phyloP scores from a whole-genome alignment of 64 coral and sea anemone genomes.

The Montipora sp. region DNA sequence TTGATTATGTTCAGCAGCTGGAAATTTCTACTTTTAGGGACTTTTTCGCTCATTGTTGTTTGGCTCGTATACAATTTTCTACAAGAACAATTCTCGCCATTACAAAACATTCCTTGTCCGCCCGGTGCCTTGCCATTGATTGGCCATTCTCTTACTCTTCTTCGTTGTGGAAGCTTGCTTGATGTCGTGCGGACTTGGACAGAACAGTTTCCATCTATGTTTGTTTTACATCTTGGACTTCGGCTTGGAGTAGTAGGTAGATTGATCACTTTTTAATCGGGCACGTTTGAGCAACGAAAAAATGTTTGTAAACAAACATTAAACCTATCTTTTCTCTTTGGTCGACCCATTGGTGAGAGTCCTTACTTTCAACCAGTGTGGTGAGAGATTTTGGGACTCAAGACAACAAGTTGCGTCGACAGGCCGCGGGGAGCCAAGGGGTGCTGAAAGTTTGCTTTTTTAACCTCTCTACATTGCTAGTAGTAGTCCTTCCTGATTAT shows the following conservation, averaged over 20 bases:
- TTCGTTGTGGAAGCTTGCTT: background rate
- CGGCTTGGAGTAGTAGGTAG: background rate
- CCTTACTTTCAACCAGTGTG: too few species aligned
- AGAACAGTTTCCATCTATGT: conserved; percentile 36
- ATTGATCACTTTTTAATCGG: too few species aligned
- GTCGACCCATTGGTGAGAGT: too few species aligned
- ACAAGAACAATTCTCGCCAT: conserved; percentile 52
- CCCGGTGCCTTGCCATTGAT: conserved; percentile 43
- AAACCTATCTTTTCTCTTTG: too few species aligned
- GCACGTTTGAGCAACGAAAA: too few species aligned
- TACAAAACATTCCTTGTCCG: conserved; percentile 49
- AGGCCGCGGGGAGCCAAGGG: too few species aligned
- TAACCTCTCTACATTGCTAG: too few species aligned
- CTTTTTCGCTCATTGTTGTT: background rate
- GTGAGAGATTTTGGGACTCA: too few species aligned
- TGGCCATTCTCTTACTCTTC: conserved; percentile 41
- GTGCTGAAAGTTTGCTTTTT: too few species aligned
- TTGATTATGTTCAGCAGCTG: background rate
- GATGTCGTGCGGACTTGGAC: conserved; percentile 11
- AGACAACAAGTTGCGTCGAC: too few species aligned
- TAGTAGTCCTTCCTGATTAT: too few species aligned
- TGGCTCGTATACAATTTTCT: conserved; percentile 55
- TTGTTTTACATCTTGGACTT: conserved; percentile 20
- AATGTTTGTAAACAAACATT: too few species aligned
- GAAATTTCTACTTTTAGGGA: background rate